phyloP scores from a whole-genome alignment of 2,797 vertebrate species.

The Eospalax fontanierii region DNA sequence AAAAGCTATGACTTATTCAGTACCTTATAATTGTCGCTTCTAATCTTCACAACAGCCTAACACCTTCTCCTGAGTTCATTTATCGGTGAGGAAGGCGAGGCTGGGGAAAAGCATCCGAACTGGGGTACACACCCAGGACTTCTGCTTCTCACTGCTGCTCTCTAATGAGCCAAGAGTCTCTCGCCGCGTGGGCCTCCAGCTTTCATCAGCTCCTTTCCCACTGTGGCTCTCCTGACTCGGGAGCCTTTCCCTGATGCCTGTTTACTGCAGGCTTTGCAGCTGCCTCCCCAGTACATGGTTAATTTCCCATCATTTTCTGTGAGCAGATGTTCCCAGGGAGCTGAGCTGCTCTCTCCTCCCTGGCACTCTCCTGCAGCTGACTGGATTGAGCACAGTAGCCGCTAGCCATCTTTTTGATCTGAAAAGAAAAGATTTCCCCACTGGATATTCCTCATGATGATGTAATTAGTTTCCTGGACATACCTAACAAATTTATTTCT shows the following conservation, averaged over 20 bases:
- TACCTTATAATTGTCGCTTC: background rate
- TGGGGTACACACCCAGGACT: background rate
- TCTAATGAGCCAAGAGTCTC: background rate
- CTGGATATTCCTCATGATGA: slow-evolving; percentile 77
- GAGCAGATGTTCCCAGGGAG: slow-evolving; percentile 61
- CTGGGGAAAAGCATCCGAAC: background rate
- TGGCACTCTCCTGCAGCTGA: slow-evolving; percentile 51
- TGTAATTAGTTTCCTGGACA: slow-evolving; percentile 83
- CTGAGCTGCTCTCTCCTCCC: background rate
- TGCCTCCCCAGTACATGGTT: slow-evolving; percentile 40
- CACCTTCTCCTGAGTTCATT: background rate
- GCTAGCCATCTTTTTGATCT: slow-evolving; percentile 82
- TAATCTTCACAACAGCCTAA: background rate
- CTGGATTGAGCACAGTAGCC: slow-evolving; percentile 76
- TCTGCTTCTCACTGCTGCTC: background rate
- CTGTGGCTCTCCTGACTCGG: background rate
- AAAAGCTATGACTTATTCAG: background rate
- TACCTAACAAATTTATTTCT: slow-evolving; percentile 80
- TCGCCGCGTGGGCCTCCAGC: background rate
- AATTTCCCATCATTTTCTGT: slow-evolving; percentile 69
- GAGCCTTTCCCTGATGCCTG: slow-evolving; percentile 14
- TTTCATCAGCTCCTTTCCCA: background rate
- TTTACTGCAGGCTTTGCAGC: slow-evolving; percentile 35
- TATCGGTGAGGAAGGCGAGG: background rate
- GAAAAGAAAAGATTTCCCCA: slow-evolving; percentile 79